Base-by-base conservation (phyloP, 2,888 invertebrate genomes). In the Nephrocerus scutellatus region DNA sequence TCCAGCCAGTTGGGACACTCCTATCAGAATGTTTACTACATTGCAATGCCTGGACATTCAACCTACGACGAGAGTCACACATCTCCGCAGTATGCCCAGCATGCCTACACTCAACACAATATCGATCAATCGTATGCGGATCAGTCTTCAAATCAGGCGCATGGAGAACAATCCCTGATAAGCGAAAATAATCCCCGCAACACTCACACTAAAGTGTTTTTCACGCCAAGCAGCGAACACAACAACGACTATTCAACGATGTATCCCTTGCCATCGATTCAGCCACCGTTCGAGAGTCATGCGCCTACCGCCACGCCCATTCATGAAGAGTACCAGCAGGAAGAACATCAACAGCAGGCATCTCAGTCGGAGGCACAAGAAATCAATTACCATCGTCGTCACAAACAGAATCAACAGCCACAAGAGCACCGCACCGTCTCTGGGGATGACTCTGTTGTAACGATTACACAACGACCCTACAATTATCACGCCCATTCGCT, bases 181-280 rank as follows among this genome's bases (percentile, higher is more conserved):
- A 56, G 54, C 3, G 68, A 69, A 47, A 69, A 69, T 43, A 66
- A 58, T 54, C 68, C 68, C 2, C 56, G 65, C 3, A 36, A 53
- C 32, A 63, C 64, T 0, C 68, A 69, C 44, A 69, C 68, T 5
- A 65, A 62, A 39, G 65, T 68, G 8, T 49, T 61, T 31, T 68
- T 67, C 43, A 62, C 60, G 5, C 26, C 26, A 22, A 29, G 32
- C 6, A 31, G 28, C 16, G 25, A 23, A 13, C 44, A 48, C 7
- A 52, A 50, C 23, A 39, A 36, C 15, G 60, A 62, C 32, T 55
- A 63, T 34, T 52, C 56, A 3, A 44, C 53, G 4, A 51, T 49
- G 41, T 61, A 63, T 19, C 46, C 52, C 1, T 36, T 62, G 31
- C 58, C 59, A 16, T 57, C 62, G 7, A 55, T 62, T 13, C 48